Evolutionary conservation across 92 coral and sea anemone species (phyloP), one percentile per base, ranked within the genome.

Genomic region (Diadumene lineata): DNA sequence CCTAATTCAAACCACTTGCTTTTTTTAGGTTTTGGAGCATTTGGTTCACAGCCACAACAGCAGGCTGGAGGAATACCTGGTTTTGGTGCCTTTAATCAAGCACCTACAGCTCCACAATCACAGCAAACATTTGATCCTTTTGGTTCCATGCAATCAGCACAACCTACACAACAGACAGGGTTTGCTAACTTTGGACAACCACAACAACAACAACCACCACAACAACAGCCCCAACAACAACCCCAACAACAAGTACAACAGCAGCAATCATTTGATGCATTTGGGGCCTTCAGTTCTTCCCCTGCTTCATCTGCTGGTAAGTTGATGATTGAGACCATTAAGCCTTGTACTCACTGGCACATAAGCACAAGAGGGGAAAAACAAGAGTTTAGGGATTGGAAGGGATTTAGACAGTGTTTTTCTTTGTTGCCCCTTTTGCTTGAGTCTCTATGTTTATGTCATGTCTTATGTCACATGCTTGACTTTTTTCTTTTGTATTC

Each of bases 151-250:
- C 94, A 85, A 56, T 87, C 89, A 50, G 90, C 84, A 48, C 92
- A 85, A 73, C 82, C 90, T 19, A 16, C 90, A 69, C 93, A 81
- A 22, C 64, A 22, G 69, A 73, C 88, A 64, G 89, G 94, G 27
- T 94, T 94, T 84, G 93, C 91, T 28, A 93, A 97, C 74, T 94
- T 94, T 86, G 92, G 91, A 29, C 69, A 83, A 23, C 88, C 86
- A 21, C 87, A 79, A 6, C 88, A 31, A 60, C 85, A 82, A 64
- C 78, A 56, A 64, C 82, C 78, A n/a, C 81, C 51, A 56, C 85
- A 78, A 61, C 68, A 68, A 60, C 86, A 69, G 50, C 88, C 57
- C 1, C 87, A 65, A 68, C 79, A 74, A 56, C 82, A 57, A 31
- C 90, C 56, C 1, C 89, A 79, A 55, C 87, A 68, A 69, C 58